Percentiles rank a stretch among this genome's conserved stretches.
Conservation (phyloP, 2,888 invertebrate genomes). For the Plebejus melissa region DNA sequence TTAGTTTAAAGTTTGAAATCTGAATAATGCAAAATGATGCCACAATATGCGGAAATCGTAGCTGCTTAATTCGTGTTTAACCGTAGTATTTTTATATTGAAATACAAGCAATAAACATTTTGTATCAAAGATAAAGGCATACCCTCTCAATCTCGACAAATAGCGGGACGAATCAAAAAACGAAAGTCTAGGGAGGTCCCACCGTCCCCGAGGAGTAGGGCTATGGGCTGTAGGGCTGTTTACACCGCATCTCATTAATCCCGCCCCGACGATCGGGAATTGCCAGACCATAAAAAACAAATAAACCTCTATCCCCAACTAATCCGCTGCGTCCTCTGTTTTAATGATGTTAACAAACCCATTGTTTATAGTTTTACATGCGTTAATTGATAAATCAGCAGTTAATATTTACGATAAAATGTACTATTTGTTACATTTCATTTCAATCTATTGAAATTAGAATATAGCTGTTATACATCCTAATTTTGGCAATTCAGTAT, state of each 20-base stretch:
- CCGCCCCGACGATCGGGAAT: constrained; percentile 46
- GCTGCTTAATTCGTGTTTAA: neutral
- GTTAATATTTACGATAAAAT: neutral
- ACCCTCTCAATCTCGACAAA: constrained; percentile 36
- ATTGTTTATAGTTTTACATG: constrained; percentile 7
- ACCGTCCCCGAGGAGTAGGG: constrained; percentile 54
- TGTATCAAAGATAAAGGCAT: constrained; percentile 20
- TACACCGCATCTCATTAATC: constrained; percentile 69
- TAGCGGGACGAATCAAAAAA: constrained; percentile 44
- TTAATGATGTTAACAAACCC: constrained; percentile 19
- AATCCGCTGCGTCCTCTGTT: constrained; percentile 30
- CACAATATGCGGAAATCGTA: too few relatives aligned
- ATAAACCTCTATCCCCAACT: constrained; percentile 50
- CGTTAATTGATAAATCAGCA: constrained; percentile 7
- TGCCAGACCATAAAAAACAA: constrained; percentile 64
- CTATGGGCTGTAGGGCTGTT: constrained; percentile 43
- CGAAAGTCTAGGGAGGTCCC: constrained; percentile 40
- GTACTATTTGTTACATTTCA: neutral
- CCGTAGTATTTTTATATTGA: neutral
- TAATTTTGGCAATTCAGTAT: neutral
- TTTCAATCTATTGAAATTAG: too few relatives aligned
- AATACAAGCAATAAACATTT: neutral
- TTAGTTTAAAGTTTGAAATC: neutral
- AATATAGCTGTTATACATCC: neutral
- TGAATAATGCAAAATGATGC: neutral